Percentiles rank a stretch among this genome's conserved stretches.
Conservation (phyloP, 23 tunicate genomes). For the Clavelina lepadiformis region DNA sequence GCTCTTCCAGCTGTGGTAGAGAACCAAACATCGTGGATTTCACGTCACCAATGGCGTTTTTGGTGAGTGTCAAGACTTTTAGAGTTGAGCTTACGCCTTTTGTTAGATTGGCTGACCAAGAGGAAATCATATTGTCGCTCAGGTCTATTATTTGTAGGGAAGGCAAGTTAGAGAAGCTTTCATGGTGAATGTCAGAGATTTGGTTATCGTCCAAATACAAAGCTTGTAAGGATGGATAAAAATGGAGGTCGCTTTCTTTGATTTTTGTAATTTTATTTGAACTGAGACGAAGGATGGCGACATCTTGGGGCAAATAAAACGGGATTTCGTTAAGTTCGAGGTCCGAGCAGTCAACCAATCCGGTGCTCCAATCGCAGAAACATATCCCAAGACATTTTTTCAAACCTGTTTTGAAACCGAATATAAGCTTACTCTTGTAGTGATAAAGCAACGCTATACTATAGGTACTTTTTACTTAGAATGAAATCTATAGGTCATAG, state of each 20-base stretch:
- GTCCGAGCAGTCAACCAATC: constrained; percentile 3
- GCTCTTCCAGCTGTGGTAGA: neutral
- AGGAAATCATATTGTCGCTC: neutral
- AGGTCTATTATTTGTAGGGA: neutral
- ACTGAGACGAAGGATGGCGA: neutral
- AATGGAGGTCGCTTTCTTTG: neutral
- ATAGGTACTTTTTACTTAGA: too few species aligned
- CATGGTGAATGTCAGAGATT: neutral
- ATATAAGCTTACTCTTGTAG: too few species aligned
- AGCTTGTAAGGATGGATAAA: neutral
- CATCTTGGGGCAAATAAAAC: neutral
- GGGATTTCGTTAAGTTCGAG: neutral
- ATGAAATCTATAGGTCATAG: too few species aligned
- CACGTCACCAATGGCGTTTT: neutral
- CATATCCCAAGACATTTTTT: constrained; percentile 18
- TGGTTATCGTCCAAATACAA: neutral
- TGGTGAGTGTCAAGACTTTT: neutral
- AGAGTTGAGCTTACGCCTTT: neutral
- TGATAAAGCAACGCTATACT: too few species aligned
- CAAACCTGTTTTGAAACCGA: too few species aligned
- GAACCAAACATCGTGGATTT: neutral
- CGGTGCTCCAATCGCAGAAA: neutral
- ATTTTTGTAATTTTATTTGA: neutral
- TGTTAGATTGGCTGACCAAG: constrained; percentile 1
- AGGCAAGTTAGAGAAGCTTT: neutral